phyloP scores from a whole-genome alignment of 2,888 invertebrate species.

The Coenonympha arcania region DNA sequence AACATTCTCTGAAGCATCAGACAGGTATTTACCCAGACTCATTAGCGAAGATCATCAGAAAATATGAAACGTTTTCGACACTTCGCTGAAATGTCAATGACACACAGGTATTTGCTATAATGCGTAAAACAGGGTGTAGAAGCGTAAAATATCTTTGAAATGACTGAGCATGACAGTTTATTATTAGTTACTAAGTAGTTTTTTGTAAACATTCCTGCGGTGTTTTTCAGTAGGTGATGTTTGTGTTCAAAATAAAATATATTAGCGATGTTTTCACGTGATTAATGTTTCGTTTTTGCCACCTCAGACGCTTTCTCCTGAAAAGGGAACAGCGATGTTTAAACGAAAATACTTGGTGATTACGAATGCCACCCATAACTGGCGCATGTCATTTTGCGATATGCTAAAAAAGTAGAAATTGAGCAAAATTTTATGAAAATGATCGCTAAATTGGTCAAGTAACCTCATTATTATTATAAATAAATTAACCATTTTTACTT shows the following conservation, averaged over 20 bases:
- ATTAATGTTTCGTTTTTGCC: neutral
- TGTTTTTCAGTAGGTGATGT: neutral
- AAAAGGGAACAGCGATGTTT: neutral
- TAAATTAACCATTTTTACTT: too few relatives aligned
- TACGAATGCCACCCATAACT: too few relatives aligned
- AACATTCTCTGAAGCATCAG: neutral
- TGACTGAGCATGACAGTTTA: neutral
- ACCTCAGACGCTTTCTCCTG: neutral
- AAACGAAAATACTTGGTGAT: neutral
- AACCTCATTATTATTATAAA: too few relatives aligned
- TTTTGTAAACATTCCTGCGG: neutral
- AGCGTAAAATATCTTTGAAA: constrained; percentile 3
- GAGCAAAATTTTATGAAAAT: too few relatives aligned
- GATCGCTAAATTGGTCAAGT: too few relatives aligned
- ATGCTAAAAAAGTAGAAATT: too few relatives aligned
- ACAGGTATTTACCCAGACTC: neutral
- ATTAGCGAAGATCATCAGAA: neutral
- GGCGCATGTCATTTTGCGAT: too few relatives aligned
- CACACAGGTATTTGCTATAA: constrained; percentile 3
- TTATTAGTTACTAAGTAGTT: neutral
- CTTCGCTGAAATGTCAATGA: constrained; percentile 1
- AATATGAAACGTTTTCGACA: constrained; percentile 4
- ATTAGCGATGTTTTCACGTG: constrained; percentile 1
- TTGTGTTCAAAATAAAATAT: neutral
- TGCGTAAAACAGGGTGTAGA: constrained; percentile 3